These are phyloP conservation scores for Melanerpes aurifrons DNA, from an alignment of 2,113 vertebrate species.

Conservation along the genomic window DNA sequence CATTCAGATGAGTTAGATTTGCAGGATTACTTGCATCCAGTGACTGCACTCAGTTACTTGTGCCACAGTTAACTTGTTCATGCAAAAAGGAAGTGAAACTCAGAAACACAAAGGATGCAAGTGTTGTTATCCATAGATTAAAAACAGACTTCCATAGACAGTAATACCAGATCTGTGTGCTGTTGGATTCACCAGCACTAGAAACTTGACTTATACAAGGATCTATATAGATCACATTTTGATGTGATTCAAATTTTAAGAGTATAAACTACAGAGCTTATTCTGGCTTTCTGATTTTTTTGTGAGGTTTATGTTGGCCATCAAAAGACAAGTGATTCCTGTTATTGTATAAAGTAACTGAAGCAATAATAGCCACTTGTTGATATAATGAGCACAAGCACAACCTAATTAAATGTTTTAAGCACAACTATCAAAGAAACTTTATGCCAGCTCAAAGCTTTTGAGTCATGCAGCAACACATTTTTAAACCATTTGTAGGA, in stretches of 20 bases:
- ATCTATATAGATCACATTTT: background rate
- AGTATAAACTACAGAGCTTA: background rate
- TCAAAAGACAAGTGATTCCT: background rate
- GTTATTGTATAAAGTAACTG: background rate
- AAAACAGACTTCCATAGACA: background rate
- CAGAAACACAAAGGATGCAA: background rate
- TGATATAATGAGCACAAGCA: background rate
- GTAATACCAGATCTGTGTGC: background rate
- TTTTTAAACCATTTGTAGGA: constrained; percentile 2
- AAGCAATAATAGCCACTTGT: background rate
- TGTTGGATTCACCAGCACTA: background rate
- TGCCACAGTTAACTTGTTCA: background rate
- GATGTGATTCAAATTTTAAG: background rate
- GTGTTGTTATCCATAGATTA: background rate
- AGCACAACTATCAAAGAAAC: constrained; percentile 4
- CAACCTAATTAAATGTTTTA: background rate
- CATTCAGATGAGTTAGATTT: background rate
- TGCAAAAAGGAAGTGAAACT: background rate
- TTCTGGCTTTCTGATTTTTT: background rate
- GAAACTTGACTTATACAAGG: background rate
- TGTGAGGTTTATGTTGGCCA: background rate
- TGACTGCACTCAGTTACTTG: background rate
- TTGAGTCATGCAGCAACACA: background rate
- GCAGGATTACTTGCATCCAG: background rate
- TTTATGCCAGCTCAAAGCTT: background rate